These are phyloP conservation scores for Conus betulinus DNA, from an alignment of 1,140 invertebrate species.

Conservation along the genomic window DNA sequence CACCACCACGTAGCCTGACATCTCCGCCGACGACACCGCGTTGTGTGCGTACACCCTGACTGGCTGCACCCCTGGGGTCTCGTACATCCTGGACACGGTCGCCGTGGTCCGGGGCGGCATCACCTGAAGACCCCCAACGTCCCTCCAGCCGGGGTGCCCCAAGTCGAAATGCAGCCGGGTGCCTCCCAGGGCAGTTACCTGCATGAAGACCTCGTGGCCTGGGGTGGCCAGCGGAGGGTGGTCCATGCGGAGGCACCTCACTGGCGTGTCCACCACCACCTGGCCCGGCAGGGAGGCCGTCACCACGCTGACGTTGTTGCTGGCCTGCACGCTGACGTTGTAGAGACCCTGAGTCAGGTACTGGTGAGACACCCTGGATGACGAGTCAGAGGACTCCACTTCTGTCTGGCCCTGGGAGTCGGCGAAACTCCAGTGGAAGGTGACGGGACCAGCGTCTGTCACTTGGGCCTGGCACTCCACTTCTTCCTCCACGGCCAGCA, in stretches of 20 bases:
- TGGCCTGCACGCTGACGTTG: slow-evolving; percentile 19
- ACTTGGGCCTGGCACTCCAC: slow-evolving; percentile 6
- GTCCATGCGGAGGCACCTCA: slow-evolving; percentile 8
- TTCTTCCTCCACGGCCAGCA: neutral
- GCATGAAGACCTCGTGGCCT: neutral
- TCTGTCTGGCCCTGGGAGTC: neutral
- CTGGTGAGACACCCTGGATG: neutral
- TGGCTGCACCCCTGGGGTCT: neutral
- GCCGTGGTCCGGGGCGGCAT: neutral
- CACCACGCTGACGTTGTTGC: slow-evolving; percentile 13
- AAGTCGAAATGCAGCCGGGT: slow-evolving; percentile 9
- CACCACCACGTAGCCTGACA: neutral
- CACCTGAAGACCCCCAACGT: neutral
- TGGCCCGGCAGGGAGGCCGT: neutral
- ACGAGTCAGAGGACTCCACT: slow-evolving; percentile 1
- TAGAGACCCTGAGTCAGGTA: neutral
- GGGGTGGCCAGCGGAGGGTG: neutral
- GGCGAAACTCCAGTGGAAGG: slow-evolving; percentile 24
- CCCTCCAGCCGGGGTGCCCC: neutral
- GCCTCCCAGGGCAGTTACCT: neutral
- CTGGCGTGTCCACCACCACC: slow-evolving; percentile 5
- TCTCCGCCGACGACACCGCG: neutral
- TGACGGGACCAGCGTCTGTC: neutral
- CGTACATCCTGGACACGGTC: neutral
- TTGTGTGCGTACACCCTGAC: slow-evolving; percentile 30